Evolutionary conservation across 2,113 vertebrate genomes (phyloP), one percentile per base, ranked within the genome.

Genomic region (Numida meleagris): DNA sequence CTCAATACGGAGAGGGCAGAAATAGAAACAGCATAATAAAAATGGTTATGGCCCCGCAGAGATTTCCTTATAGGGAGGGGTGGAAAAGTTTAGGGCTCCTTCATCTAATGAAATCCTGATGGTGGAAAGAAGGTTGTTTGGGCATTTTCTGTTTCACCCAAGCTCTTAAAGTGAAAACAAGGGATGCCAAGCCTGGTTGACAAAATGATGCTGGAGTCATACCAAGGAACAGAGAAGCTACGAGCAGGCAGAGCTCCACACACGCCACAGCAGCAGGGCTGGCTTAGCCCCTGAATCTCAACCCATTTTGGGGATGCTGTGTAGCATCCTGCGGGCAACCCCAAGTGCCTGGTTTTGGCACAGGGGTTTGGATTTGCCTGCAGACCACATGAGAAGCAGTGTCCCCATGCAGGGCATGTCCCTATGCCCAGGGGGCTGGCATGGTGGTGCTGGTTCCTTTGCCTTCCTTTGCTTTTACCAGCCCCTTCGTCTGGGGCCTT

Each of bases 11-110:
- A 81, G 68, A 63, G 0, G 0, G 46, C 40, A 4, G 4, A 88
- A 94, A 92, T 82, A 95, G 90, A 83, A 94, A 78, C 65, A 61
- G 50, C 76, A 53, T 88, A 81, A 68, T 84, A 72, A 93, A 94
- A 90, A 51, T 6, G 6, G 29, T 74, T 88, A 36, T 0, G 4
- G 73, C 83, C 42, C 68, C 2, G 0, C 29, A 68, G 68, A 93
- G 51, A 86, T 42, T 86, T 58, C 83, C 19, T 5, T 84, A 61
- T 61, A 96, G 90, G 88, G 73, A 83, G 34, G 86, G 58, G 70
- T 65, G 61, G 80, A 88, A 78, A 68, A 57, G 23, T 86, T 89
- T 72, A 90, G 67, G 90, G 12, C 40, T 90, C 34, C 45, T 77
- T 89, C 72, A 45, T 34, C 53, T 93, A 46, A 89, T 74, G 55